phyloP scores from a whole-genome alignment of 2,797 vertebrate genomes.

The Eremophila alpestris region DNA sequence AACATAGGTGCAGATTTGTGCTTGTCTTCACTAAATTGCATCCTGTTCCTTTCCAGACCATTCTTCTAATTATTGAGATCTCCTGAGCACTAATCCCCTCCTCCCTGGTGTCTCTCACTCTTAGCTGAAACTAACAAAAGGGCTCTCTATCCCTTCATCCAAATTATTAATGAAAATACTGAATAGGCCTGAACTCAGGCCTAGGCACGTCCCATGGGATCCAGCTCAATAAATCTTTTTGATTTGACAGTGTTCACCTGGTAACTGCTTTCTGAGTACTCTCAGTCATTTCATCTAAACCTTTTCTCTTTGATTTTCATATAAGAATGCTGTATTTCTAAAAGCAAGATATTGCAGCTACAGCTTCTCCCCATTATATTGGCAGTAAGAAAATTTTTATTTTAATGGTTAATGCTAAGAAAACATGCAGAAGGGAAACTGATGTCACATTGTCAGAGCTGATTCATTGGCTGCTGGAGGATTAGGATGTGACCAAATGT shows the following conservation, averaged over 20 bases:
- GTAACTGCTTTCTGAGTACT: background rate
- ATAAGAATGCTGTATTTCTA: background rate
- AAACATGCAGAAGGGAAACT: background rate
- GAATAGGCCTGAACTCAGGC: background rate
- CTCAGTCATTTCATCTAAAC: background rate
- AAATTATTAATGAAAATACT: conserved; percentile 22
- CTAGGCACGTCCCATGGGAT: background rate
- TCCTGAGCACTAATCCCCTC: background rate
- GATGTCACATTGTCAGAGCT: background rate
- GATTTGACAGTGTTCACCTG: background rate
- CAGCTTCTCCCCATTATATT: background rate
- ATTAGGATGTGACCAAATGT: background rate
- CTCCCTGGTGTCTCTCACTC: background rate
- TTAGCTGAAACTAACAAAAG: background rate
- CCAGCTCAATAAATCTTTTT: background rate
- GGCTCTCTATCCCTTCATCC: background rate
- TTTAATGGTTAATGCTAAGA: background rate
- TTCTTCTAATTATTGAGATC: conserved; percentile 24
- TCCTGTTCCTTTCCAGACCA: conserved; percentile 9
- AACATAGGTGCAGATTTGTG: background rate
- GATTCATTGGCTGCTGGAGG: background rate
- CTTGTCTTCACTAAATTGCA: background rate
- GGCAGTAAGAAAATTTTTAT: background rate
- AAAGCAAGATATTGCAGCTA: background rate
- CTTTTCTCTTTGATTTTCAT: background rate